These are phyloP conservation scores for Thaumatotibia leucotreta DNA, from an alignment of 1,140 invertebrate genomes.

Conservation along the genomic window DNA sequence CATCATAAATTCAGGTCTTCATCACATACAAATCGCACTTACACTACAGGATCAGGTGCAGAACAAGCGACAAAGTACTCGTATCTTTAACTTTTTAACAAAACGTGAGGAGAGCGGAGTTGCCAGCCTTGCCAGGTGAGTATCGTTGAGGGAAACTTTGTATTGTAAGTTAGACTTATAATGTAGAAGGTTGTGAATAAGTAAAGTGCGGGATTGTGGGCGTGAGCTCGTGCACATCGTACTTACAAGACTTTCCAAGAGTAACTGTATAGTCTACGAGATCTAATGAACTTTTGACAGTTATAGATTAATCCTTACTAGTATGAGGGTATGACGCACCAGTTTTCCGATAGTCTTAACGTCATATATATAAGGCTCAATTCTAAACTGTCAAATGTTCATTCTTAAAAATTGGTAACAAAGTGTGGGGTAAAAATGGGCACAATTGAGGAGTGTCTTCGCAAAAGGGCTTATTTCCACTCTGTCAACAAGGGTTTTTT, in stretches of 20 bases:
- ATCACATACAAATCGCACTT: background rate
- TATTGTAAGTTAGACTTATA: background rate
- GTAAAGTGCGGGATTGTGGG: background rate
- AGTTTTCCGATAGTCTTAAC: no score
- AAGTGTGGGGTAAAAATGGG: no score
- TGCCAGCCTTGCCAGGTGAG: background rate
- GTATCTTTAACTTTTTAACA: slow-evolving; percentile 7
- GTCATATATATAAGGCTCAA: no score
- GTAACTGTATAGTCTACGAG: background rate
- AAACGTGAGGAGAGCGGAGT: background rate
- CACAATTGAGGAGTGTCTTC: no score
- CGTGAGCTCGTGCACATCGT: background rate
- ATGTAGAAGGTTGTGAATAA: background rate
- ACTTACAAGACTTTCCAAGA: background rate
- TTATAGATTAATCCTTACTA: no score
- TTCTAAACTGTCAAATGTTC: no score
- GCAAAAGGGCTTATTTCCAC: no score
- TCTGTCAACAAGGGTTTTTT: no score
- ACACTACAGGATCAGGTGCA: background rate
- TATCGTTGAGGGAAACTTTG: background rate
- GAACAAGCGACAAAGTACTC: background rate
- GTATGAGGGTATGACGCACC: no score
- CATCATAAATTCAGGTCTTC: background rate
- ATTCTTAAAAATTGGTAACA: no score
- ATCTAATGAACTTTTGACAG: no score